These are phyloP conservation scores for Papilio dardanus DNA, from an alignment of 1,140 invertebrate genomes.

Conservation along the genomic window DNA sequence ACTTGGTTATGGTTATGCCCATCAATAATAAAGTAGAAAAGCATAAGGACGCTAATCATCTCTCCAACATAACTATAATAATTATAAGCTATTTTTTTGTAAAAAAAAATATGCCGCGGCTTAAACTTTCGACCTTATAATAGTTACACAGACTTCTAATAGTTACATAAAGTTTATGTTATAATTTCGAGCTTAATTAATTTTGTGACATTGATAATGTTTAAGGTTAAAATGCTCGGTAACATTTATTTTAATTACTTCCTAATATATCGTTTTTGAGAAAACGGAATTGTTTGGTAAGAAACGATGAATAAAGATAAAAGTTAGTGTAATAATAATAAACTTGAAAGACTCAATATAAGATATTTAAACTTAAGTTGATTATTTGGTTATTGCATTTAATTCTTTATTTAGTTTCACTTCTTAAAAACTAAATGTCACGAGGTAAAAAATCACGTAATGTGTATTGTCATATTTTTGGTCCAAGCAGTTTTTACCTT, in stretches of 20 bases:
- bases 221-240: neutral
- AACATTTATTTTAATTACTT: no score
- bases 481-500: neutral
- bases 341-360: no score
- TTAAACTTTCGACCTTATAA: neutral
- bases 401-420: neutral
- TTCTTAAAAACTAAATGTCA: neutral
- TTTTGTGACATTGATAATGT: slow-evolving; percentile 8
- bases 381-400: neutral
- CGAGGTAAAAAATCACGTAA: neutral
- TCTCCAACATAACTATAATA: no score
- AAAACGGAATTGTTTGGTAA: neutral
- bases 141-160: neutral
- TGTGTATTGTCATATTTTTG: neutral
- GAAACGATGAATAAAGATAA: no score
- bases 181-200: neutral
- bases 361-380: neutral
- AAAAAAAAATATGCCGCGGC: neutral
- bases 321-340: no score
- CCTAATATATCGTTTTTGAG: neutral
- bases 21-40: no score
- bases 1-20: no score
- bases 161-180: neutral
- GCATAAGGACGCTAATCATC: no score
- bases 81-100: neutral